phyloP scores from a whole-genome alignment of 2,888 invertebrate genomes.

The Helobdella robusta region DNA sequence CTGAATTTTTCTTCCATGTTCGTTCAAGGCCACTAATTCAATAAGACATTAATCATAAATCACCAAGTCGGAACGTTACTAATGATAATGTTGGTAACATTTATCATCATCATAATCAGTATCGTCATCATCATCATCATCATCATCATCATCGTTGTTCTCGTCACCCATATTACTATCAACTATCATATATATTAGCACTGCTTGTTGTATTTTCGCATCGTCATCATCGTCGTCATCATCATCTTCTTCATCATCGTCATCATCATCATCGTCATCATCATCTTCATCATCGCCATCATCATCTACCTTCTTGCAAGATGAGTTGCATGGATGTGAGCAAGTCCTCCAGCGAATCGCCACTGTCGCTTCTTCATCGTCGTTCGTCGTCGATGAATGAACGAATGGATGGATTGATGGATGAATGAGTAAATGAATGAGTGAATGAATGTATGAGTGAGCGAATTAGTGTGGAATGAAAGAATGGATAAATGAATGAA shows the following conservation, averaged over 20 bases:
- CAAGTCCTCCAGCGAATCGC: not conserved
- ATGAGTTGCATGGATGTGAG: not conserved
- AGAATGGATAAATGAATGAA: not conserved
- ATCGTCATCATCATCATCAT: not conserved
- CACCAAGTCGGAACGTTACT: too few species aligned
- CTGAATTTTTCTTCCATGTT: too few species aligned
- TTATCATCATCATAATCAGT: not conserved
- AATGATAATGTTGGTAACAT: too few species aligned
- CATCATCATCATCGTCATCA: constrained; percentile 6
- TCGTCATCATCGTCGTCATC: not conserved
- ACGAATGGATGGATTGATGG: not conserved
- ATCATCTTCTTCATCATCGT: not conserved
- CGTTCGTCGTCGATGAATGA: not conserved
- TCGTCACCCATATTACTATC: not conserved
- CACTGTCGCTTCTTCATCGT: not conserved
- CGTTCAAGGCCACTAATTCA: too few species aligned
- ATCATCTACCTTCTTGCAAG: not conserved
- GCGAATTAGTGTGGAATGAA: not conserved
- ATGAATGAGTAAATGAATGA: constrained; percentile 8
- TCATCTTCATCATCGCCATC: not conserved
- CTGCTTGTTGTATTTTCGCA: not conserved
- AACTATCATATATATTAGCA: not conserved
- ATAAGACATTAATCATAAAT: too few species aligned
- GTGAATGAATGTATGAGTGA: not conserved
- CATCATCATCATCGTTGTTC: not conserved